Conservation (phyloP, 1,140 invertebrate genomes). For the Drosophila tsacasi region DNA sequence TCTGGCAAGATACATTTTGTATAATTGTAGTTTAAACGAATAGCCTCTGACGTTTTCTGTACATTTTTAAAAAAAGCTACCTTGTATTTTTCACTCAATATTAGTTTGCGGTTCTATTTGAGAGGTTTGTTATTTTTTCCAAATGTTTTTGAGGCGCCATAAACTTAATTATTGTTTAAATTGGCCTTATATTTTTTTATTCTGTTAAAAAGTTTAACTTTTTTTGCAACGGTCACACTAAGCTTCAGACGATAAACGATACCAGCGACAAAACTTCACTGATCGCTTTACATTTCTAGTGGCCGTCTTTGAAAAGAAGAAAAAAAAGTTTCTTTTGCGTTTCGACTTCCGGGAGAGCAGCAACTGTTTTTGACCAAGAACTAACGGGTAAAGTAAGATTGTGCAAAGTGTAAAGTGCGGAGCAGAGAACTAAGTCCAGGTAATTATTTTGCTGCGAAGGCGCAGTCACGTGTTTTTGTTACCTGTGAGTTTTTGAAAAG, state of each 20-base stretch:
- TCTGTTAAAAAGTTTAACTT: not conserved
- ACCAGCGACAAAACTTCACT: not conserved
- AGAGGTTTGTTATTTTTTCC: not conserved
- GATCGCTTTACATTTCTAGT: conserved; percentile 11
- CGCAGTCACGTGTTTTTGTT: not conserved
- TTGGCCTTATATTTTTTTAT: conserved; percentile 9
- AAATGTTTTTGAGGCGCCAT: not conserved
- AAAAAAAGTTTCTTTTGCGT: conserved; percentile 10
- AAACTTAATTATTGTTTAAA: not conserved
- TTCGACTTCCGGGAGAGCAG: not conserved
- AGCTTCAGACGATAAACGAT: conserved; percentile 7
- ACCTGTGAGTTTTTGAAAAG: conserved; percentile 10
- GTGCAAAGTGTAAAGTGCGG: too few species aligned
- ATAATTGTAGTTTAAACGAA: not conserved
- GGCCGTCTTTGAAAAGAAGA: conserved; percentile 15
- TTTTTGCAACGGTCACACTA: conserved; percentile 2
- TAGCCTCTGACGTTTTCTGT: accelerated
- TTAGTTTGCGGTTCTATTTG: not conserved
- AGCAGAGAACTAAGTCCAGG: not conserved
- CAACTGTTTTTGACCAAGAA: not conserved
- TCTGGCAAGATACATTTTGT: not conserved
- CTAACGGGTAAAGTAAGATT: not conserved
- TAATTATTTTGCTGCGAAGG: not conserved
- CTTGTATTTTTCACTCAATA: not conserved
- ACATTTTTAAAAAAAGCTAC: not conserved